Evolutionary conservation across 2,113 vertebrate genomes (phyloP).

Genomic region (Paraplagusia blochii): DNA sequence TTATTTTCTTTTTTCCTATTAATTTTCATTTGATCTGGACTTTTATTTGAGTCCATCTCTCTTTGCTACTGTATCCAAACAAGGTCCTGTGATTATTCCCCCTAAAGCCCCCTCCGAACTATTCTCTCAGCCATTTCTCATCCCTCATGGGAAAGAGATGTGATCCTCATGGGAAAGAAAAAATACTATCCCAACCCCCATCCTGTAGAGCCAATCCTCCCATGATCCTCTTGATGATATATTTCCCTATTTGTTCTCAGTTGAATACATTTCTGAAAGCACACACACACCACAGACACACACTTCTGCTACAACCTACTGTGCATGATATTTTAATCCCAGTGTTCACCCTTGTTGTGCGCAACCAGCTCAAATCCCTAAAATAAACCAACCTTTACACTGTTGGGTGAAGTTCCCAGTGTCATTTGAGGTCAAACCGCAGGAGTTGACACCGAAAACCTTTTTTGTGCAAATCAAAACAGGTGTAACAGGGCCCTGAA

Average conservation of each 20-base stretch:
- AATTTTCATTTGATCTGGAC: too few species aligned
- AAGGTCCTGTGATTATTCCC: conserved; percentile 22
- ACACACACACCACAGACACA: background rate
- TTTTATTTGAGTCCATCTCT: conserved; percentile 5
- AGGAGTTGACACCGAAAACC: conserved; percentile 12
- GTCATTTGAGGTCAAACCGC: conserved; percentile 25
- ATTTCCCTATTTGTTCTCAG: background rate
- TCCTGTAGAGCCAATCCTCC: conserved; percentile 4
- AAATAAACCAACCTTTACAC: conserved; percentile 10
- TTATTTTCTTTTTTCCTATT: too few species aligned
- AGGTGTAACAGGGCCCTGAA: conserved; percentile 19
- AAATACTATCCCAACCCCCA: conserved; percentile 4
- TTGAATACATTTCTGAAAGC: conserved; percentile 12
- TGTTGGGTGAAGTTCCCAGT: background rate
- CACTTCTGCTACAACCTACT: too few species aligned
- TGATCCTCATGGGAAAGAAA: conserved; percentile 61
- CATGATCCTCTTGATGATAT: background rate
- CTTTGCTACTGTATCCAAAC: conserved; percentile 12
- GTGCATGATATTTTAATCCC: too few species aligned
- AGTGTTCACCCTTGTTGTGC: too few species aligned
- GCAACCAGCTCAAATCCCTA: background rate
- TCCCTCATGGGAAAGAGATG: conserved; percentile 54
- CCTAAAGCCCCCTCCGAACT: too few species aligned
- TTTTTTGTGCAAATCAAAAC: conserved; percentile 15
- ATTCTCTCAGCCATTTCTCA: conserved; percentile 41